Conservation (phyloP, 2,113 vertebrate species). For the Phalacrocorax aristotelis region DNA sequence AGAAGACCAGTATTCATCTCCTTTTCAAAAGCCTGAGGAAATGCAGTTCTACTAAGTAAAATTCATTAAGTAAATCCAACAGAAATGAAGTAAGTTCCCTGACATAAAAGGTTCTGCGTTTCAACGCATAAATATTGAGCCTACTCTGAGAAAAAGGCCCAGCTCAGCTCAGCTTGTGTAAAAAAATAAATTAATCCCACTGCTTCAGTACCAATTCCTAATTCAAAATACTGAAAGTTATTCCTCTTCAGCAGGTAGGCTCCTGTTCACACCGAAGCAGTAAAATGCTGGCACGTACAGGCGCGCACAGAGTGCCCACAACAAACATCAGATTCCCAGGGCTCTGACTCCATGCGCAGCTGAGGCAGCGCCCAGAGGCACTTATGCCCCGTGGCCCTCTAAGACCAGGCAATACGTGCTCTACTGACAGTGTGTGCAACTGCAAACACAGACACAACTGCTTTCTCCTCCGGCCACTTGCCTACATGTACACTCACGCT, state of each 20-base stretch:
- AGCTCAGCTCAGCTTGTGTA: too few species aligned
- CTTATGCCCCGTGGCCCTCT: neutral
- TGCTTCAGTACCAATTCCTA: neutral
- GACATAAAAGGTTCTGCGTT: neutral
- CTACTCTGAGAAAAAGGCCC: neutral
- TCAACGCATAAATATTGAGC: neutral
- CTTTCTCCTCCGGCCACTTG: neutral
- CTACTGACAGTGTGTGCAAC: neutral
- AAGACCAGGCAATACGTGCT: fast-evolving
- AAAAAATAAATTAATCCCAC: neutral
- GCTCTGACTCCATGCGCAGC: neutral
- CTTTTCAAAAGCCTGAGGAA: neutral
- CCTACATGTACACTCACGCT: fast-evolving
- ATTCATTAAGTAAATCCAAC: neutral
- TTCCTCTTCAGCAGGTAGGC: neutral
- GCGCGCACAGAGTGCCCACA: neutral
- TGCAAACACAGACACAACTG: neutral
- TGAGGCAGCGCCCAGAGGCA: neutral
- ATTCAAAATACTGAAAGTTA: neutral
- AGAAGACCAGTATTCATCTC: neutral
- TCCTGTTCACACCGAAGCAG: neutral
- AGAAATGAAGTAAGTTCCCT: neutral
- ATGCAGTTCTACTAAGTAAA: neutral
- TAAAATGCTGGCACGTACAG: fast-evolving
- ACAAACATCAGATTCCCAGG: neutral